A percentile compares a stretch with the other conserved stretches of the same genome.
These are phyloP conservation scores for Leuciscus waleckii DNA, from an alignment of 2,797 vertebrate species.

Conservation along the genomic window DNA sequence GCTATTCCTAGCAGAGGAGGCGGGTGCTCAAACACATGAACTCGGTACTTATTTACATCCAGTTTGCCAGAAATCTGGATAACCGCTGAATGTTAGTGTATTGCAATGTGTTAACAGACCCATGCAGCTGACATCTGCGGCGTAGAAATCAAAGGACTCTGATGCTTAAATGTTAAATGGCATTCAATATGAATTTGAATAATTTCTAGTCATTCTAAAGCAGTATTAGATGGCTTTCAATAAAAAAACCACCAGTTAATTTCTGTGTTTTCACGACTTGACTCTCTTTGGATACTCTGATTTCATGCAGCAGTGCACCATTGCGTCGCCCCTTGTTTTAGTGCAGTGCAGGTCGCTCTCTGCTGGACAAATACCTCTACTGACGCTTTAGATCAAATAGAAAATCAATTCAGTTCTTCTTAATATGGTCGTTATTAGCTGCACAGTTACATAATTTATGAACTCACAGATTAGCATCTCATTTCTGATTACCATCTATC, in stretches of 20 bases:
- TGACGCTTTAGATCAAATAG: not conserved
- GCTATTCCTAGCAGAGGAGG: not conserved
- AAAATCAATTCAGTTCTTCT: not conserved
- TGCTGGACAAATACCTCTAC: conserved; percentile 43
- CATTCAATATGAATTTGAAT: not conserved
- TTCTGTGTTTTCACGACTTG: not conserved
- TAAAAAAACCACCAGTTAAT: not conserved
- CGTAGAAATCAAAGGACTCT: not conserved
- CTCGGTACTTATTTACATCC: not conserved
- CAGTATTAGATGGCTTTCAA: not conserved
- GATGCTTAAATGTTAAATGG: not conserved
- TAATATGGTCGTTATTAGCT: not conserved
- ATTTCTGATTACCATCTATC: conserved; percentile 16
- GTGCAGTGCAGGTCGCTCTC: conserved; percentile 26
- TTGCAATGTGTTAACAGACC: not conserved
- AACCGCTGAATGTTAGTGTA: not conserved
- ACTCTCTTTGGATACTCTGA: not conserved
- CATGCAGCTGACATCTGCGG: not conserved
- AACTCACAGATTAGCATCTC: not conserved
- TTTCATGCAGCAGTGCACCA: not conserved
- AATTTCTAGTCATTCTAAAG: not conserved
- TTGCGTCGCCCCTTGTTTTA: conserved; percentile 5
- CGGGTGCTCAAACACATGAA: not conserved
- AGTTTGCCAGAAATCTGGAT: not conserved
- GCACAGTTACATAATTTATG: not conserved